Evolutionary conservation across 2,888 invertebrate genomes (phyloP).

Genomic region (Caenorhabditis drosophilae): DNA sequence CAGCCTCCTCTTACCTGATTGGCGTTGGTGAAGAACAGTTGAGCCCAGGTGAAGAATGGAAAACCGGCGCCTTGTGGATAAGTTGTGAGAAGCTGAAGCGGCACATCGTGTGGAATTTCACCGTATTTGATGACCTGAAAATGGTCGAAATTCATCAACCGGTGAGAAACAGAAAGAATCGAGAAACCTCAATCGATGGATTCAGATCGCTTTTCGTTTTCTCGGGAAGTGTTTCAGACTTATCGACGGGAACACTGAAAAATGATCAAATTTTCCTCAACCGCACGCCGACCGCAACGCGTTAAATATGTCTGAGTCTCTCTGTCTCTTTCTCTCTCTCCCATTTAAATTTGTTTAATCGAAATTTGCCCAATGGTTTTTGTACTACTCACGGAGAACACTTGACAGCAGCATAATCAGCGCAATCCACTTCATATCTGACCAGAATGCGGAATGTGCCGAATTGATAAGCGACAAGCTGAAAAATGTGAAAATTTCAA

Average conservation of each 20-base stretch:
- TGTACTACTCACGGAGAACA: conserved; percentile 33
- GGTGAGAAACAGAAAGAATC: no score
- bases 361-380: no score
- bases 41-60: conserved; percentile 69
- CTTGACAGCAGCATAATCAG: conserved; percentile 66
- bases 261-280: no score
- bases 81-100: conserved; percentile 63
- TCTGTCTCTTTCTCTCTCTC: background rate
- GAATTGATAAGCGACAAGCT: conserved; percentile 65
- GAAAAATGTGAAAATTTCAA: conserved; percentile 5
- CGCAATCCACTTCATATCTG: conserved; percentile 67
- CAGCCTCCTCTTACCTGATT: conserved; percentile 54
- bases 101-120: conserved; percentile 47
- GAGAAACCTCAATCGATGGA: conserved; percentile 51
- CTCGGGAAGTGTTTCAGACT: conserved; percentile 53
- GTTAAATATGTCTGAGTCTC: no score
- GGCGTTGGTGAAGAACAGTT: conserved; percentile 66
- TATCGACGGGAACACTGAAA: conserved; percentile 51
- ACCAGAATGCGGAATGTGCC: conserved; percentile 66
- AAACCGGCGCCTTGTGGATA: conserved; percentile 68
- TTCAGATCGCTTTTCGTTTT: conserved; percentile 58
- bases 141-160: no score
- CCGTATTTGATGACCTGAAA: conserved; percentile 56
- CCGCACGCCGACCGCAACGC: no score
- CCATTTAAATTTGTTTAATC: background rate